Evolutionary conservation across 1,140 invertebrate genomes (phyloP).

Genomic region (Zaprionus africanus): DNA sequence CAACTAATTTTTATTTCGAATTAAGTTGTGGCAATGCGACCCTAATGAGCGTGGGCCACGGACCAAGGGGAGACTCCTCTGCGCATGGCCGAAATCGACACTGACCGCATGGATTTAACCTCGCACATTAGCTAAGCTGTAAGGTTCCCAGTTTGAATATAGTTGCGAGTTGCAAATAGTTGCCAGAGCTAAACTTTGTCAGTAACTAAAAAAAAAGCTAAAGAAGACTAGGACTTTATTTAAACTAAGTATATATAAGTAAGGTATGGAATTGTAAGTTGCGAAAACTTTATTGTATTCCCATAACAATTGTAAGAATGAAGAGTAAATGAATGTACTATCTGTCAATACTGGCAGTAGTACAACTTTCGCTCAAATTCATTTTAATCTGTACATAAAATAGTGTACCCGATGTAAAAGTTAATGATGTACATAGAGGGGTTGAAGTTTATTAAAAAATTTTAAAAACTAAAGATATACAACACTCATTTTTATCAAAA

Average conservation of each 20-base stretch:
- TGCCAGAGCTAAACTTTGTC: background rate
- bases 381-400: too few relatives aligned
- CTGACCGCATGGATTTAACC: conserved; percentile 12
- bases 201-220: background rate
- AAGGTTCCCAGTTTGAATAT: background rate
- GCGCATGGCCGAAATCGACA: conserved; percentile 5
- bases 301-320: too few relatives aligned
- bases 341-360: too few relatives aligned
- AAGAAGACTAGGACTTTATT: background rate
- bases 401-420: too few relatives aligned
- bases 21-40: conserved; percentile 26
- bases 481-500: too few relatives aligned
- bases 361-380: too few relatives aligned
- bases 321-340: too few relatives aligned
- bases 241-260: background rate
- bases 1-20: conserved; percentile 64
- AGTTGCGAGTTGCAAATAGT: background rate
- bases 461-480: too few relatives aligned
- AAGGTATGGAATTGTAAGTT: too few relatives aligned
- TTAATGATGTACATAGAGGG: too few relatives aligned
- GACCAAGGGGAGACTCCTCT: background rate
- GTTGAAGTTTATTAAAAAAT: too few relatives aligned
- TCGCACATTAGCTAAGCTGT: background rate
- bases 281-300: too few relatives aligned
- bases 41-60: conserved; percentile 31